Evolutionary conservation across 2,797 vertebrate genomes (phyloP).

Genomic region (Phoxinus dragarum): DNA sequence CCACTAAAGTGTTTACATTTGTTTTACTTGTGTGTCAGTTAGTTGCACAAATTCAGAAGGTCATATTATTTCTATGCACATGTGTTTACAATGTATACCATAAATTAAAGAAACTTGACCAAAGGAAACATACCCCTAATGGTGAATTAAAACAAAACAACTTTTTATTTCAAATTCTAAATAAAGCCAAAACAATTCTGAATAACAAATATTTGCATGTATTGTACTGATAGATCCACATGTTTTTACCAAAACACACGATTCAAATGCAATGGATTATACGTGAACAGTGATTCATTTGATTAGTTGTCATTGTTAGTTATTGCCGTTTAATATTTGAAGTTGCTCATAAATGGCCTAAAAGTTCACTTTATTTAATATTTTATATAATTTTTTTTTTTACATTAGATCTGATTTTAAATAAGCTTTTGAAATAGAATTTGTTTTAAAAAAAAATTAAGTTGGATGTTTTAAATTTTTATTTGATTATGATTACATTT

Average conservation of each 20-base stretch:
- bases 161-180: background rate
- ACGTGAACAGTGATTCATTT: too few species aligned
- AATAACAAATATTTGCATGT: background rate
- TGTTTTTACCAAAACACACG: background rate
- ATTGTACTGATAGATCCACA: background rate
- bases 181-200: background rate
- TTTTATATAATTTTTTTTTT: background rate
- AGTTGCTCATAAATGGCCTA: too few species aligned
- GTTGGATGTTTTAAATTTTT: slow-evolving; percentile 1
- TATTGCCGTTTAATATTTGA: too few species aligned
- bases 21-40: background rate
- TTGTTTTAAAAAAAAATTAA: too few species aligned
- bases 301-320: too few species aligned
- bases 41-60: background rate
- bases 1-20: background rate
- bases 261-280: background rate
- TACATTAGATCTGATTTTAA: background rate
- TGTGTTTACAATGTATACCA: background rate
- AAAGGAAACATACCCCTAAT: background rate
- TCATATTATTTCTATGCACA: too few species aligned
- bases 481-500: background rate
- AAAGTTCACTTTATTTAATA: background rate
- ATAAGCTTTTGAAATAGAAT: background rate
- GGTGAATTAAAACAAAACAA: background rate
- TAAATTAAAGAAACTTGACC: background rate